Evolutionary conservation across 2,113 vertebrate species (phyloP).

Genomic region (Odobenus rosmarus): DNA sequence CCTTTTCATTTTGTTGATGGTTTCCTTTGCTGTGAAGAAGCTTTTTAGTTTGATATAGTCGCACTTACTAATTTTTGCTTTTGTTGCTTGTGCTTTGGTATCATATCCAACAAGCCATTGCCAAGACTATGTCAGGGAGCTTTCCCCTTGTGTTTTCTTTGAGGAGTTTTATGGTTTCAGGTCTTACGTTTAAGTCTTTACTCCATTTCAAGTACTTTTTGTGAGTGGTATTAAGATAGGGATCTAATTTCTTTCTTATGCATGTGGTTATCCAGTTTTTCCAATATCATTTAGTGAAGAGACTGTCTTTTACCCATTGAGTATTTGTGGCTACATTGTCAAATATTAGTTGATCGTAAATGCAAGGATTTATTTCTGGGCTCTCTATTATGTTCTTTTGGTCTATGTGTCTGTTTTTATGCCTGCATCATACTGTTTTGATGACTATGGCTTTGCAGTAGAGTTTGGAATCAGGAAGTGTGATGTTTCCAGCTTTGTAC

Average conservation of each 20-base stretch:
- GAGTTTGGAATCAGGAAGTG: neutral
- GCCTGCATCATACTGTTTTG: neutral
- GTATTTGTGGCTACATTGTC: neutral
- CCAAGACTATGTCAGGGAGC: neutral
- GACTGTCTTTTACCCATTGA: neutral
- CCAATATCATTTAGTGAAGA: neutral
- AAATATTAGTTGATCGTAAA: neutral
- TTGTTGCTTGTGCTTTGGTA: neutral
- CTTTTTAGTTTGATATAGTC: neutral
- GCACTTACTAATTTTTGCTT: neutral
- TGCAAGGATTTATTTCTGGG: neutral
- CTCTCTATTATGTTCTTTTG: neutral
- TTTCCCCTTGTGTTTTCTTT: neutral
- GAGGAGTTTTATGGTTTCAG: neutral
- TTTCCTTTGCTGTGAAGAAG: neutral
- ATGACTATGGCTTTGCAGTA: neutral
- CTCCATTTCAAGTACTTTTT: neutral
- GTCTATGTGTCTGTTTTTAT: neutral
- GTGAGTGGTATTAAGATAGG: neutral
- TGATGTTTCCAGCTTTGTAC: neutral
- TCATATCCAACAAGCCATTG: neutral
- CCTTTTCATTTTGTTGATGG: neutral
- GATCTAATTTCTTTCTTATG: neutral
- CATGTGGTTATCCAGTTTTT: neutral
- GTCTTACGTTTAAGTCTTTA: neutral